Evolutionary conservation across 2,113 vertebrate species (phyloP), one percentile per base, ranked within the genome.

Genomic region (Lucifuga dentata): DNA sequence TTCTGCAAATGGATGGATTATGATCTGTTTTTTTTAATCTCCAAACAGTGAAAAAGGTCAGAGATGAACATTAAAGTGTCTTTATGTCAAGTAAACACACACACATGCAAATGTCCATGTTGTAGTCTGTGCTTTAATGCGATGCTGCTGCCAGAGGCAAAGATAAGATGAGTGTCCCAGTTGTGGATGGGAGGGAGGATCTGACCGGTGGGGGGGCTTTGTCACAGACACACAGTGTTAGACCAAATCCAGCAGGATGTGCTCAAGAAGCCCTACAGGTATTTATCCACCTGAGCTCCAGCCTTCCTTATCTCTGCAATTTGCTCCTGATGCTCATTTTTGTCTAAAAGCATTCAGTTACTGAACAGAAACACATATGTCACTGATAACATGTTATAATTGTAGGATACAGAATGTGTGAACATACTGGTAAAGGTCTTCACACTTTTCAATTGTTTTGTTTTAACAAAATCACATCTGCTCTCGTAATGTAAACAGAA

Each of bases 131-230:
- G 15, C 24, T 62, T 72, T 55, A 74, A 49, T 19, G 23, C 51
- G 11, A 43, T n/a, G 65, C 45, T 59, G 45, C 29, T 51, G 36
- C 36, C 68, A 71, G 58, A 76, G 80, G 76, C 77, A 24, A 58
- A 75, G 61, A 69, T 78, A 57, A 85, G 68, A 81, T 20, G 6
- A 21, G 44, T 32, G 33, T 68, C 67, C 19, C 45, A 11, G 67
- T 63, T 64, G 38, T 53, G 16, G 15, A 56, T 32, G 49, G 59
- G 45, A 69, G 57, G 48, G 57, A 39, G 65, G 74, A 78, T 87
- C 79, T 80, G 67, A 56, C 23, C 36, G 7, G 48, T 52, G 57
- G 64, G 61, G n/a, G 68, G 78, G 78, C 71, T 86, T 73, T 84
- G 78, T 76, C 15, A 19, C 20, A 35, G 64, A 76, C 36, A 36